Base-by-base conservation (phyloP, 2,113 vertebrate species). In the Scartelaos histophorus region DNA sequence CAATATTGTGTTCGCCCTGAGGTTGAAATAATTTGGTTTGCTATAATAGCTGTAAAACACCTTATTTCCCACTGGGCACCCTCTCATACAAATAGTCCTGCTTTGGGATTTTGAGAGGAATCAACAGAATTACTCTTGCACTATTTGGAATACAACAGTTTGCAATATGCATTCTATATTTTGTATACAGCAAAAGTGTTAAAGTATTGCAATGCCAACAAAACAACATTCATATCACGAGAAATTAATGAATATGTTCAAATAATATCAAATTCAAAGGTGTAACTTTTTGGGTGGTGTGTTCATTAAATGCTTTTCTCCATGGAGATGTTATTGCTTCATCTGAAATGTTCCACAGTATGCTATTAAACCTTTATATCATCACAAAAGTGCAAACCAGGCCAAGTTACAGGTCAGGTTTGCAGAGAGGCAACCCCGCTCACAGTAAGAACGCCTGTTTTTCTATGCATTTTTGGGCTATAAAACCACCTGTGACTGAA, bases 1-100 rank as follows among this genome's bases (percentile, higher is more conserved):
- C 83, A 93, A 93, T 93, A 93, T 92, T 90, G 89, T 85, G 84
- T 90, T 85, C 79, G 79, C 92, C 90, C 87, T 68, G 72, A 89
- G 90, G 91, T 89, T 92, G 84, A 91, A 92, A 93, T 93, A 90
- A 93, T 93, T 92, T 87, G 88, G 88, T 91, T 87, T 92, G 82
- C 85, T 86, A 85, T 89, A 93, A 92, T 92, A 90, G 89, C 88
- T 91, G 88, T 87, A 91, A 91, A 91, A 89, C 86, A 88, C 87
- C 88, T 93, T 92, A 94, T 94, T 93, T 93, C 93, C 93, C 90
- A 70, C 68, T 62, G 81, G 92, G 90, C 78, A 67, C 66, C 68
- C 70, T 85, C 83, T 82, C 88, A 89, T 92, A 87, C 85, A 85
- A 89, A 92, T 94, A 90, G 89, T 88, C 78, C 76, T 70, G 74